Conservation (phyloP, 2,113 vertebrate genomes). For the Psilopogon haemacephalus region DNA sequence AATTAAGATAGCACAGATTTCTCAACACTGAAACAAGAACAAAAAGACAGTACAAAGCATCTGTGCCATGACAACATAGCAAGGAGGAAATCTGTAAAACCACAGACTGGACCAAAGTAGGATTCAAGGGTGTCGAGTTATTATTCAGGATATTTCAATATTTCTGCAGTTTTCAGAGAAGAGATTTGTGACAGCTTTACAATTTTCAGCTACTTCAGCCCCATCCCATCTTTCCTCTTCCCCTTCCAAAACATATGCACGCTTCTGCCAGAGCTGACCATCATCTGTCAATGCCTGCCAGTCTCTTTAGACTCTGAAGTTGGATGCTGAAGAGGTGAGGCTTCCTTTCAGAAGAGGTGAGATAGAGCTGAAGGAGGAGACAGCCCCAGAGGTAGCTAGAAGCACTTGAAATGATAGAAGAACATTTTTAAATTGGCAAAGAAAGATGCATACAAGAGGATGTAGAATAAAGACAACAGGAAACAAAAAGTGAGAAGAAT, state of each 20-base stretch:
- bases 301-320: background rate
- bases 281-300: background rate
- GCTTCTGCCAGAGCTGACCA: background rate
- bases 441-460: background rate
- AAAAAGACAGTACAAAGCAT: slow-evolving; percentile 16
- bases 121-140: background rate
- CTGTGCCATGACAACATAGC: background rate
- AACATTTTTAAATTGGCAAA: background rate
- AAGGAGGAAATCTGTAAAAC: background rate
- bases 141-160: background rate
- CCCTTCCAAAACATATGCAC: background rate
- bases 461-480: background rate
- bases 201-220: background rate
- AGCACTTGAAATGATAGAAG: slow-evolving; percentile 7
- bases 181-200: background rate
- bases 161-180: background rate
- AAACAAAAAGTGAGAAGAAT: background rate
- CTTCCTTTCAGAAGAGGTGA: slow-evolving; percentile 43
- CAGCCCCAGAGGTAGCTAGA: background rate
- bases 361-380: background rate
- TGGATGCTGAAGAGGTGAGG: slow-evolving; percentile 12
- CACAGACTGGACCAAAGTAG: background rate
- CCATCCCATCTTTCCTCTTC: background rate
- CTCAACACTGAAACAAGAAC: background rate
- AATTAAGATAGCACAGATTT: slow-evolving; percentile 36